A percentile compares a stretch with the other conserved stretches of the same genome.
phyloP scores from a whole-genome alignment of 1,140 invertebrate genomes.

The Drosophila lacertosa region DNA sequence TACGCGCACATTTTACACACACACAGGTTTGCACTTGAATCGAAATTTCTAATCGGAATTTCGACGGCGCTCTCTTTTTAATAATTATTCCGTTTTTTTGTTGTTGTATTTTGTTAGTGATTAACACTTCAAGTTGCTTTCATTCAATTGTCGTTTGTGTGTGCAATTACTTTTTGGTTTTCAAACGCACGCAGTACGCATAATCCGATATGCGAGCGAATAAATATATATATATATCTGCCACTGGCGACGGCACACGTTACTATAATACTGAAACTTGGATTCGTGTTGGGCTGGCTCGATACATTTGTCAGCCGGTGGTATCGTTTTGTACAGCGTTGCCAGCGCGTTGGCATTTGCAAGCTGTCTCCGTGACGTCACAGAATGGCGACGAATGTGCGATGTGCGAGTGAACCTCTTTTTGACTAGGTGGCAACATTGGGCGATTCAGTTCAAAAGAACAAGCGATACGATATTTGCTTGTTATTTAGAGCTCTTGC shows the following conservation, averaged over 20 bases:
- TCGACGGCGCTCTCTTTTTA: slow-evolving; percentile 10
- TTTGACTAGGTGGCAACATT: slow-evolving; percentile 15
- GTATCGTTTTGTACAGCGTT: slow-evolving; percentile 14
- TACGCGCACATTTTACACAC: slow-evolving; percentile 78
- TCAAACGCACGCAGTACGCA: slow-evolving; percentile 65
- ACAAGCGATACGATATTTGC: not conserved
- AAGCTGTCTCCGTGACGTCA: slow-evolving; percentile 20
- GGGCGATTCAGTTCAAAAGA: not conserved
- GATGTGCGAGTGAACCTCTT: not conserved
- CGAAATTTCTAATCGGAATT: slow-evolving; percentile 39
- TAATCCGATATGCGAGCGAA: slow-evolving; percentile 52
- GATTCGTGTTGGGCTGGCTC: slow-evolving; percentile 51
- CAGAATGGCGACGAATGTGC: not conserved
- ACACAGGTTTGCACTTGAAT: slow-evolving; percentile 78
- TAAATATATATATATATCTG: slow-evolving; percentile 37
- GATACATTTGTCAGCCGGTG: slow-evolving; percentile 42
- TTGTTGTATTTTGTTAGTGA: too few species aligned
- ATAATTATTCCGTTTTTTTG: slow-evolving; percentile 10
- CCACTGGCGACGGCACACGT: slow-evolving; percentile 57
- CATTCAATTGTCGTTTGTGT: slow-evolving; percentile 24
- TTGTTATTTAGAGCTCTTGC: not conserved
- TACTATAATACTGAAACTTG: slow-evolving; percentile 55
- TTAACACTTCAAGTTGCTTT: slow-evolving; percentile 19
- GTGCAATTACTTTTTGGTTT: slow-evolving; percentile 50
- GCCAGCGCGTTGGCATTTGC: too few species aligned